These are phyloP conservation scores for Lampropteryx suffumata DNA, from an alignment of 2,888 invertebrate genomes.

Conservation along the genomic window DNA sequence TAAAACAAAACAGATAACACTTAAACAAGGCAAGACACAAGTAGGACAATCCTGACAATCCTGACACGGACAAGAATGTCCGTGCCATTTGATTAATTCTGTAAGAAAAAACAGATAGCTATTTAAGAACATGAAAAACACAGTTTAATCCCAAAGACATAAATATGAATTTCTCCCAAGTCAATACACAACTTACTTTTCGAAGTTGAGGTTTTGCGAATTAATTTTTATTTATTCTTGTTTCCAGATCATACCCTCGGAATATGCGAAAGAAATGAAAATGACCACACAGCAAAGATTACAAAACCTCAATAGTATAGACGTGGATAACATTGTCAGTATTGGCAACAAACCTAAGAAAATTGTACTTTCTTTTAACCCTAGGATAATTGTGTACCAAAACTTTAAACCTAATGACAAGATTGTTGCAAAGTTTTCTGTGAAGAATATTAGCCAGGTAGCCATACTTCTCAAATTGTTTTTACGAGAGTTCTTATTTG, in stretches of 20 bases:
- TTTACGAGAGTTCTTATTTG: neutral
- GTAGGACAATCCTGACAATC: too few species aligned
- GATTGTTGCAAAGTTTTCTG: slow-evolving; percentile 74
- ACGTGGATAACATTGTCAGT: slow-evolving; percentile 57
- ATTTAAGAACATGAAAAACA: too few species aligned
- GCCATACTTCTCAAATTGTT: slow-evolving; percentile 9
- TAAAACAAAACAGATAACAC: too few species aligned
- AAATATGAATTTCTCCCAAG: too few species aligned
- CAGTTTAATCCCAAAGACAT: too few species aligned
- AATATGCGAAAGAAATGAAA: slow-evolving; percentile 66
- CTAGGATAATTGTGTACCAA: slow-evolving; percentile 83
- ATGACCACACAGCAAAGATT: slow-evolving; percentile 62
- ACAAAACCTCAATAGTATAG: slow-evolving; percentile 55
- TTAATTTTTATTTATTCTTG: neutral
- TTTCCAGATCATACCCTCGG: slow-evolving; percentile 66
- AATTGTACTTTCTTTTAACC: slow-evolving; percentile 64
- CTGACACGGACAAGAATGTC: too few species aligned
- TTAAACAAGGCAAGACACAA: too few species aligned
- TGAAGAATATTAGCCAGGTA: slow-evolving; percentile 84
- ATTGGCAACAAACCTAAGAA: slow-evolving; percentile 43
- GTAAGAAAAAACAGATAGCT: too few species aligned
- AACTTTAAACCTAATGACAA: slow-evolving; percentile 80
- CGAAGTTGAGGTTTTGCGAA: too few species aligned
- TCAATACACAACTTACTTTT: too few species aligned
- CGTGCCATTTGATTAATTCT: too few species aligned